Percentiles rank a stretch among this genome's conserved stretches.
Conservation (phyloP, 2,113 vertebrate genomes). For the Clarias gariepinus region DNA sequence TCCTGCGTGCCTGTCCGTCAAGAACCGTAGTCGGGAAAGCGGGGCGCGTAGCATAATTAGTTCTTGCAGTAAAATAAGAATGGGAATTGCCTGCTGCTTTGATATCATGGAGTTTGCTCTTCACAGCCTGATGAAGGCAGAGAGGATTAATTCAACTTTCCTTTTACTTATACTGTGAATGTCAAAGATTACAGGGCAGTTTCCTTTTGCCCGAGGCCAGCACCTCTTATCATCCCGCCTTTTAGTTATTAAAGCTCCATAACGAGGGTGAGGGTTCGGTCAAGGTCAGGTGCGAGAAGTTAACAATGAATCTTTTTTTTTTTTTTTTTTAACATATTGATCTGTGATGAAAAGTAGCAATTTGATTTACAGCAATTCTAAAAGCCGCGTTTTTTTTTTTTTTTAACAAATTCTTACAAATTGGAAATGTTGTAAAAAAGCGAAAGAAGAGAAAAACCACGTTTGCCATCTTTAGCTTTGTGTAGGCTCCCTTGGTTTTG, state of each 20-base stretch:
- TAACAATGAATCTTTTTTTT: conserved; percentile 61
- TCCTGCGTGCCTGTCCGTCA: background rate
- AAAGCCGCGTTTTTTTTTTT: background rate
- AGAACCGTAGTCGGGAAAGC: conserved; percentile 46
- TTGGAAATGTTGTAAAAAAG: conserved; percentile 38
- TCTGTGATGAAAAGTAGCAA: background rate
- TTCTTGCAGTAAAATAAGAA: conserved; percentile 79
- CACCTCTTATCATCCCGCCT: conserved; percentile 71
- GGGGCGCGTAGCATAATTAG: conserved; percentile 72
- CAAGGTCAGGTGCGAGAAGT: conserved; percentile 72
- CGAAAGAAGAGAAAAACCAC: conserved; percentile 54
- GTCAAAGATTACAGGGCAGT: conserved; percentile 73
- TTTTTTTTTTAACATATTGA: too few species aligned
- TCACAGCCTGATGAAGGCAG: conserved; percentile 73
- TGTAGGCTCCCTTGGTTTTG: conserved; percentile 57
- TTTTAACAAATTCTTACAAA: background rate
- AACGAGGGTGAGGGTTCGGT: conserved; percentile 70
- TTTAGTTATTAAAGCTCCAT: conserved; percentile 72
- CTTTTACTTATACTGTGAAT: conserved; percentile 66
- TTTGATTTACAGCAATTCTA: background rate
- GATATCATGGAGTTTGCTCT: conserved; percentile 73
- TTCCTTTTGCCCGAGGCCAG: conserved; percentile 70
- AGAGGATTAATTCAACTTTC: conserved; percentile 75
- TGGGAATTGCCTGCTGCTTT: conserved; percentile 70
- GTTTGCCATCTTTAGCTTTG: conserved; percentile 60